These are phyloP conservation scores for Dendrocincla tyrannina DNA, from an alignment of 2,797 vertebrate species.

Conservation along the genomic window DNA sequence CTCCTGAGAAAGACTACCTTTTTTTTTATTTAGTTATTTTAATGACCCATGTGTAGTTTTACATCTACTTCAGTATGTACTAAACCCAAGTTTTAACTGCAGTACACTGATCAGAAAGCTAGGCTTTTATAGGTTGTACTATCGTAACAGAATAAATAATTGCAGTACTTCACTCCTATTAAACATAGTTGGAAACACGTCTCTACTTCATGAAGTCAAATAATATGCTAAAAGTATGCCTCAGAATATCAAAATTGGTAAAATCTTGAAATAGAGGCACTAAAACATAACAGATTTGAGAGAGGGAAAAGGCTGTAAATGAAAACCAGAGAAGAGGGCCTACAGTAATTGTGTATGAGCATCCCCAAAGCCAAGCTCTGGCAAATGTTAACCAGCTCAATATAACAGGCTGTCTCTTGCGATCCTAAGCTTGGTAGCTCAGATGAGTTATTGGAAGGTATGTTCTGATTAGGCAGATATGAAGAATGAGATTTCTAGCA, in stretches of 20 bases:
- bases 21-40: background rate
- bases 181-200: background rate
- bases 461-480: background rate
- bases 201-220: background rate
- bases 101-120: background rate
- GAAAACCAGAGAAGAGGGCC: conserved; percentile 6
- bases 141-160: background rate
- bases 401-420: background rate
- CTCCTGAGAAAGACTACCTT: background rate
- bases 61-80: background rate
- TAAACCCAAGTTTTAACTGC: background rate
- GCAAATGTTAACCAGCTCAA: background rate
- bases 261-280: background rate
- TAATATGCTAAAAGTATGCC: background rate
- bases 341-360: background rate
- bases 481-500: background rate
- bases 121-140: background rate
- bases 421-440: background rate
- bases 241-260: conserved; percentile 4
- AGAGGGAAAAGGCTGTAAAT: background rate
- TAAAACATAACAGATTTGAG: background rate
- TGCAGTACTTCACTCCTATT: background rate
- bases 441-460: background rate
- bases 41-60: background rate
- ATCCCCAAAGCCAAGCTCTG: background rate